Evolutionary conservation across 1,140 invertebrate species (phyloP).

Genomic region (Agraylea sexmaculata): DNA sequence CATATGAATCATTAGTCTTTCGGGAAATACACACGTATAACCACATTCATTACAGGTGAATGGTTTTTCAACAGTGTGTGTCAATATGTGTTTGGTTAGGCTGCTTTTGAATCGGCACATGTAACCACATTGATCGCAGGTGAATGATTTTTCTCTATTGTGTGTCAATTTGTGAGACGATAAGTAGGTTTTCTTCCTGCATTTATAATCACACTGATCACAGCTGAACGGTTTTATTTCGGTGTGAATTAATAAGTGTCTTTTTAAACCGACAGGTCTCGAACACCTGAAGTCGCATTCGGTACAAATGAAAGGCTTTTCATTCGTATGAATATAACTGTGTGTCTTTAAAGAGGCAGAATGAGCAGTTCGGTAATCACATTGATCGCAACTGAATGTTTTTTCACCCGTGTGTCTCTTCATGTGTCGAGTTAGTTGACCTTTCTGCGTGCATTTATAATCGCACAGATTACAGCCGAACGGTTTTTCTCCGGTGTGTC

Average conservation of each 20-base stretch:
- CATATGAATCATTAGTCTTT: no score
- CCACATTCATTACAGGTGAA: slow-evolving; percentile 13
- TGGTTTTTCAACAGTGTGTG: slow-evolving; percentile 18
- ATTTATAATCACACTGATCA: slow-evolving; percentile 21
- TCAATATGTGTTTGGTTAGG: slow-evolving; percentile 16
- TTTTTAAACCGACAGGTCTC: slow-evolving; percentile 15
- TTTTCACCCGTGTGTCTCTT: slow-evolving; percentile 41
- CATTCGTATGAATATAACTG: slow-evolving; percentile 45
- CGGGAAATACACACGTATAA: slow-evolving; percentile 15
- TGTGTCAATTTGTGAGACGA: slow-evolving; percentile 34
- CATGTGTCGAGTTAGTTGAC: slow-evolving; percentile 38
- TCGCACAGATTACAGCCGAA: no score
- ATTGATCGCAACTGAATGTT: slow-evolving; percentile 41
- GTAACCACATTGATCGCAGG: slow-evolving; percentile 29
- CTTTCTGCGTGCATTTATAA: slow-evolving; percentile 38
- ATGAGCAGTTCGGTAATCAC: slow-evolving; percentile 20
- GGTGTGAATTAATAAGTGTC: slow-evolving; percentile 23
- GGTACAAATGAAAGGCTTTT: slow-evolving; percentile 47
- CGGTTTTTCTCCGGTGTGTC: slow-evolving; percentile 65
- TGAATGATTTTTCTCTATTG: slow-evolving; percentile 49
- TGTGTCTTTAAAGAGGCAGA: slow-evolving; percentile 21
- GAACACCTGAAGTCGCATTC: slow-evolving; percentile 2
- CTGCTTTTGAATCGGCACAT: no score
- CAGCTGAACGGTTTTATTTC: slow-evolving; percentile 24
- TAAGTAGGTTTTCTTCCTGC: slow-evolving; percentile 11